A percentile compares a stretch with the other conserved stretches of the same genome.
These are phyloP conservation scores for Microcebus murinus DNA, from an alignment of 2,113 vertebrate species.

Conservation along the genomic window DNA sequence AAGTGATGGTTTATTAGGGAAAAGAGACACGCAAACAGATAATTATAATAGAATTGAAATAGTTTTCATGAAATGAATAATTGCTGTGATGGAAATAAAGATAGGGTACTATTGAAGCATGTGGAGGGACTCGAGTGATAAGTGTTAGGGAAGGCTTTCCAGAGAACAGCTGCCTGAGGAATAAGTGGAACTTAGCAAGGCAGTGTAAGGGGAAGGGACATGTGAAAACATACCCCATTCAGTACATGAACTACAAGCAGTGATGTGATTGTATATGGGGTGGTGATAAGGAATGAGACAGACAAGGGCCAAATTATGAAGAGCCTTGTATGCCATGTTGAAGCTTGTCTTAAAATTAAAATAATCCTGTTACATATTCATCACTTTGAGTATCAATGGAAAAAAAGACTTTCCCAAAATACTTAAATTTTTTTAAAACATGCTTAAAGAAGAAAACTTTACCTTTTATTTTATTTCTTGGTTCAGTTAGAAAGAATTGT, in stretches of 20 bases:
- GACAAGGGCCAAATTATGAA: background rate
- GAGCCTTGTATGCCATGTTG: background rate
- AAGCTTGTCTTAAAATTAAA: background rate
- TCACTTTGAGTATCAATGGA: background rate
- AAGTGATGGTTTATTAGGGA: background rate
- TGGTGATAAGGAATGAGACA: background rate
- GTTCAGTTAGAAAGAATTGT: background rate
- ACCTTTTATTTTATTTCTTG: slow-evolving; percentile 21
- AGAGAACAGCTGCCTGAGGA: background rate
- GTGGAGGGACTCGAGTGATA: background rate
- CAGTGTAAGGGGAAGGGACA: background rate
- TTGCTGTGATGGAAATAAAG: background rate
- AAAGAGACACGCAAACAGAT: background rate
- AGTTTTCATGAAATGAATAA: background rate
- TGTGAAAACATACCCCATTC: background rate
- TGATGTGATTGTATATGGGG: background rate
- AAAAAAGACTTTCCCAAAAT: background rate
- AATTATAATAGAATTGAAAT: background rate
- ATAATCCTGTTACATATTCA: background rate
- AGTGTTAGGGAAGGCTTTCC: background rate
- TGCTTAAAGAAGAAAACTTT: background rate
- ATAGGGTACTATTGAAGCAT: background rate
- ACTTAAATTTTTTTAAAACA: background rate
- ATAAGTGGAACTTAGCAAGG: background rate
- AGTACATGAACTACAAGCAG: background rate